Evolutionary conservation across 2,113 vertebrate genomes (phyloP).

Genomic region (Perccottus glenii): DNA sequence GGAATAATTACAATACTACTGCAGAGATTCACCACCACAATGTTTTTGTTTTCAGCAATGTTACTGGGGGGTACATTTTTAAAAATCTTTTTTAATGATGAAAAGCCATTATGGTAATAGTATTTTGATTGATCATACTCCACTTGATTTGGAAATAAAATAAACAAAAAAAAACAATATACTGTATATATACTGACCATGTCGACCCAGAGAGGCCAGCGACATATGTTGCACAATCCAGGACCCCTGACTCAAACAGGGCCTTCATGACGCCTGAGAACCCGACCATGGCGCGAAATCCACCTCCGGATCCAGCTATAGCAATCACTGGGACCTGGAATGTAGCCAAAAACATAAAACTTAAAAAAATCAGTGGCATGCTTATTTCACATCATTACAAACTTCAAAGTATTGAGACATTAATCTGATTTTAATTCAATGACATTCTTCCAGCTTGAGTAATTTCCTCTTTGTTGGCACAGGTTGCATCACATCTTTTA

Average conservation of each 20-base stretch:
- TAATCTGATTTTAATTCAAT: constrained; percentile 4
- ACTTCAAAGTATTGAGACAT: not conserved
- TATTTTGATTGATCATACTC: no score
- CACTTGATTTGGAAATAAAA: not conserved
- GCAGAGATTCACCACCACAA: no score
- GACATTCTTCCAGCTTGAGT: constrained; percentile 33
- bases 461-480: constrained; percentile 13
- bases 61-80: no score
- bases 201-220: constrained; percentile 97
- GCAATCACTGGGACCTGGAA: constrained; percentile 93
- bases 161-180: not conserved
- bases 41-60: no score
- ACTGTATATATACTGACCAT: constrained; percentile 85
- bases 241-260: constrained; percentile 89
- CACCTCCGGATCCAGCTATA: constrained; percentile 92
- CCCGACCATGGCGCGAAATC: constrained; percentile 95
- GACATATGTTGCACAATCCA: constrained; percentile 93
- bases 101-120: no score
- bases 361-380: not conserved
- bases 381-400: constrained; percentile 20
- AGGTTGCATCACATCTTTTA: constrained; percentile 26
- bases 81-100: no score
- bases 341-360: constrained; percentile 13
- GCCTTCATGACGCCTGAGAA: constrained; percentile 98
- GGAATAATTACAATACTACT: no score